These are phyloP conservation scores for Stratiomys singularior DNA, from an alignment of 2,888 invertebrate genomes.

Conservation along the genomic window DNA sequence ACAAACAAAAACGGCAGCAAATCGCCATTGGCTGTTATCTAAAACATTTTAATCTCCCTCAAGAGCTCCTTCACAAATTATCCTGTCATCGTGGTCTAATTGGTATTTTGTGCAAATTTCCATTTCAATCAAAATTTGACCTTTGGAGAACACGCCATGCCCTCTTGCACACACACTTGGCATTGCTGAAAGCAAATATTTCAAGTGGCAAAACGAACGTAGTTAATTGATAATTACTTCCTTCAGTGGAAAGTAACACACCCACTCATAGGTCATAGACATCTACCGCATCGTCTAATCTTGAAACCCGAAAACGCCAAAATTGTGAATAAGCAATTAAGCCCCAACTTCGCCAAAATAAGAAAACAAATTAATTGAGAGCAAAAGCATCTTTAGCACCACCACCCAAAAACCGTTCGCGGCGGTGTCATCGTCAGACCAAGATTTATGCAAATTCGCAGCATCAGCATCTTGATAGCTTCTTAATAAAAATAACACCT, in stretches of 20 bases:
- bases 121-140: slow-evolving; percentile 1
- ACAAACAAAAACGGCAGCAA: too few relatives aligned
- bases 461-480: slow-evolving; percentile 29
- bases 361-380: slow-evolving; percentile 29
- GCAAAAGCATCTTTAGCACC: slow-evolving; percentile 9
- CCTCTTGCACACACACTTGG: too few relatives aligned
- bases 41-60: too few relatives aligned
- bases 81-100: not conserved
- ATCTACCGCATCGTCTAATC: not conserved
- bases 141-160: not conserved
- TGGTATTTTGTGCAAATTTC: not conserved
- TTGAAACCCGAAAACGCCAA: not conserved
- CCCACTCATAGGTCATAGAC: slow-evolving; percentile 39
- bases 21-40: too few relatives aligned
- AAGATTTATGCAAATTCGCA: slow-evolving; percentile 35
- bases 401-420: not conserved
- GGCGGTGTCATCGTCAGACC: not conserved
- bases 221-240: too few relatives aligned
- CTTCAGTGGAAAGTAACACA: not conserved
- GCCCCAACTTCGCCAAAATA: not conserved
- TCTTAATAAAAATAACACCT: slow-evolving; percentile 38
- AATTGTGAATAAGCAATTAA: slow-evolving; percentile 40
- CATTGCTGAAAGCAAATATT: too few relatives aligned
- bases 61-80: too few relatives aligned
- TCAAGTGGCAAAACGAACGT: too few relatives aligned